phyloP scores from a whole-genome alignment of 2,888 invertebrate species.

The Chrysolina oricalcia region DNA sequence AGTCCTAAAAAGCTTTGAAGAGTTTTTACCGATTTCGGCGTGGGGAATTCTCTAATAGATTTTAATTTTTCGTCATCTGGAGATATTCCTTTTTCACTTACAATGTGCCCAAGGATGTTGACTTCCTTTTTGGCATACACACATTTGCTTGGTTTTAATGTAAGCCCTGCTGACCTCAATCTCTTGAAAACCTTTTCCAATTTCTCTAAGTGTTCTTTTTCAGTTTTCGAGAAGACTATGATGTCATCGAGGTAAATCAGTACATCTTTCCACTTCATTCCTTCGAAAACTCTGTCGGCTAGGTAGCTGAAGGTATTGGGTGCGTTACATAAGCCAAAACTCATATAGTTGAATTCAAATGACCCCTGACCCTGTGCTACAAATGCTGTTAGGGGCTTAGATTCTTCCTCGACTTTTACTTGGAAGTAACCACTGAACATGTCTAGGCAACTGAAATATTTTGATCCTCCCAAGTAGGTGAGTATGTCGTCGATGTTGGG shows the following conservation, averaged over 20 bases:
- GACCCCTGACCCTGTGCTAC: slow-evolving; percentile 51
- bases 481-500: slow-evolving; percentile 55
- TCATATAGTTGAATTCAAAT: slow-evolving; percentile 54
- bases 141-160: slow-evolving; percentile 49
- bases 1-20: slow-evolving; percentile 52
- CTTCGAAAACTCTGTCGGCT: slow-evolving; percentile 50
- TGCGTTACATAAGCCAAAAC: slow-evolving; percentile 57
- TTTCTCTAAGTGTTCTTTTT: slow-evolving; percentile 48
- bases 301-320: slow-evolving; percentile 55
- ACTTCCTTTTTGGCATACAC: slow-evolving; percentile 43
- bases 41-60: too few species aligned
- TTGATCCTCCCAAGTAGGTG: slow-evolving; percentile 45
- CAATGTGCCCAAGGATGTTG: slow-evolving; percentile 56
- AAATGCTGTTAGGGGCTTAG: slow-evolving; percentile 54
- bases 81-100: slow-evolving; percentile 47
- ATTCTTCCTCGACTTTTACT: slow-evolving; percentile 41
- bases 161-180: slow-evolving; percentile 47
- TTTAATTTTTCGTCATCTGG: slow-evolving; percentile 29
- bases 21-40: too few species aligned
- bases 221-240: slow-evolving; percentile 48
- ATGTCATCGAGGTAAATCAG: slow-evolving; percentile 56
- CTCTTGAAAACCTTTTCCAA: slow-evolving; percentile 47
- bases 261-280: slow-evolving; percentile 52
- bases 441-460: slow-evolving; percentile 54
- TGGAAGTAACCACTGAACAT: slow-evolving; percentile 56